A percentile compares a stretch with the other conserved stretches of the same genome.
Evolutionary conservation across 1,140 invertebrate genomes (phyloP).

Genomic region (Caenorhabditis latens): DNA sequence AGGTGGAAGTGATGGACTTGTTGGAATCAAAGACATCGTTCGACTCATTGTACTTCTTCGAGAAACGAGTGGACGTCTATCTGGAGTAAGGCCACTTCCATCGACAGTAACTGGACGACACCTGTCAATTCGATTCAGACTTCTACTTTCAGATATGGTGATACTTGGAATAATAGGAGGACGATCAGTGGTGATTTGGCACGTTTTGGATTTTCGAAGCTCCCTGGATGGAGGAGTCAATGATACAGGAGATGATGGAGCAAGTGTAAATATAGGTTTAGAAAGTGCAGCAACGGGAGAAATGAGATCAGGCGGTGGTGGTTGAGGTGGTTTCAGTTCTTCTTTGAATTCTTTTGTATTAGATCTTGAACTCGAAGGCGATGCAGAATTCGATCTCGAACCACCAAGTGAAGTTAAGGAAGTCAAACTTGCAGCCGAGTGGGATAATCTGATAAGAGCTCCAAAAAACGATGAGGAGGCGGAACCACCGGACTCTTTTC

Average conservation of each 20-base stretch:
- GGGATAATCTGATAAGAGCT: slow-evolving; percentile 50
- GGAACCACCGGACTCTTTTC: slow-evolving; percentile 41
- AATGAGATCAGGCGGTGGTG: slow-evolving; percentile 49
- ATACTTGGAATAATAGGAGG: slow-evolving; percentile 49
- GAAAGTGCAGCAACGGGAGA: slow-evolving; percentile 7
- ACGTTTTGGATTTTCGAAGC: slow-evolving; percentile 53
- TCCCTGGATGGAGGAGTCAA: slow-evolving; percentile 25
- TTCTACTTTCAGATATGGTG: slow-evolving; percentile 51
- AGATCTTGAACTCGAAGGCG: slow-evolving; percentile 23
- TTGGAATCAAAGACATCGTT: slow-evolving; percentile 59
- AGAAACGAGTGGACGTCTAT: slow-evolving; percentile 38
- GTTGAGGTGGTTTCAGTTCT: slow-evolving; percentile 28
- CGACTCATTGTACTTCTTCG: slow-evolving; percentile 51
- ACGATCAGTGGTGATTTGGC: slow-evolving; percentile 20
- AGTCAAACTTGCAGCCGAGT: slow-evolving; percentile 49
- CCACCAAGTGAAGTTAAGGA: slow-evolving; percentile 44
- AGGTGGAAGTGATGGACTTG: slow-evolving; percentile 58
- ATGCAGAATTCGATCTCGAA: slow-evolving; percentile 15
- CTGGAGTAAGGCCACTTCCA: slow-evolving; percentile 28
- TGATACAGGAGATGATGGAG: background rate
- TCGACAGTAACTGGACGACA: slow-evolving; percentile 35
- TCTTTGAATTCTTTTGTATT: slow-evolving; percentile 52
- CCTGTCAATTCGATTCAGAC: slow-evolving; percentile 44
- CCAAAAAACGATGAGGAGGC: slow-evolving; percentile 48
- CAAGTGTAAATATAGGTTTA: slow-evolving; percentile 36